Evolutionary conservation across 30 jellyfish, hydroid and myxozoan species (phyloP).

Genomic region (Aurelia aurita): DNA sequence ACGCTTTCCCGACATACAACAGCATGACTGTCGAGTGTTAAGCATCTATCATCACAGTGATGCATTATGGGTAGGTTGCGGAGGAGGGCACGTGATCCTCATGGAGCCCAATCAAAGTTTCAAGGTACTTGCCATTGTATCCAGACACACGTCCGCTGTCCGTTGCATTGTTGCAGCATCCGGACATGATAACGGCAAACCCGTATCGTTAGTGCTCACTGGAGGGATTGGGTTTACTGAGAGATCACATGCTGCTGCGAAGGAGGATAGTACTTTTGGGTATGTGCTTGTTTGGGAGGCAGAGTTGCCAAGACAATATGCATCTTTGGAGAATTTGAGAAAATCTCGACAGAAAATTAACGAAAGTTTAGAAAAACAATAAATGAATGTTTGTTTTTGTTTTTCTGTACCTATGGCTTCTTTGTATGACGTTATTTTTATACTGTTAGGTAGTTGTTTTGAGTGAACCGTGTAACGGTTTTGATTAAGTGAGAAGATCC

Average conservation of each 20-base stretch:
- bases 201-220: slow-evolving; percentile 60
- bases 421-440: no score
- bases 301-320: slow-evolving; percentile 65
- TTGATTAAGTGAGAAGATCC: no score
- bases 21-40: slow-evolving; percentile 70
- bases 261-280: slow-evolving; percentile 48
- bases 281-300: slow-evolving; percentile 91
- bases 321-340: slow-evolving; percentile 49
- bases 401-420: no score
- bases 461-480: no score
- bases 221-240: slow-evolving; percentile 75
- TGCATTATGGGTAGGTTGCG: slow-evolving; percentile 91
- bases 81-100: slow-evolving; percentile 86
- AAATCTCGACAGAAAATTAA: slow-evolving; percentile 28
- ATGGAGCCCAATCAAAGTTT: slow-evolving; percentile 48
- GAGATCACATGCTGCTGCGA: slow-evolving; percentile 21
- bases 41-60: slow-evolving; percentile 49
- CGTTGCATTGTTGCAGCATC: slow-evolving; percentile 69
- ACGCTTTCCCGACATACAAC: slow-evolving; percentile 29
- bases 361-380: not conserved
- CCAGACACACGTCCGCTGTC: slow-evolving; percentile 80
- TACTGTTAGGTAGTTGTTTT: no score
- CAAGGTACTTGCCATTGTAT: slow-evolving; percentile 53
- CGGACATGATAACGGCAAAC: slow-evolving; percentile 37
- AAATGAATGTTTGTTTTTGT: no score